A percentile compares a stretch with the other conserved stretches of the same genome.
phyloP scores from a whole-genome alignment of 2,797 vertebrate species.

The Phrynocephalus vlangalii region DNA sequence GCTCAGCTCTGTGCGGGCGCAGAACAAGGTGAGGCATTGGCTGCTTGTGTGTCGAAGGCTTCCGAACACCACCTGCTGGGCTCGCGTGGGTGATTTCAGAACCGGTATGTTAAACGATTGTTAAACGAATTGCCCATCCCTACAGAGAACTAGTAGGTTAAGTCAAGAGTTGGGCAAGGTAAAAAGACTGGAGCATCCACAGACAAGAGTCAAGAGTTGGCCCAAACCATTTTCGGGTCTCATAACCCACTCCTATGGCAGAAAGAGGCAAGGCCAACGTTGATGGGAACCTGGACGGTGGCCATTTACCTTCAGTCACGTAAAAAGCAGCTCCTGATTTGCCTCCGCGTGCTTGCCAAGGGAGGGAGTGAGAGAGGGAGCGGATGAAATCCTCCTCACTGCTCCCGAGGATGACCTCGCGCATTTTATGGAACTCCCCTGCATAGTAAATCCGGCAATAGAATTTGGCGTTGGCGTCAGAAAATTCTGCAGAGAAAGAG shows the following conservation, averaged over 20 bases:
- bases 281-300: not conserved
- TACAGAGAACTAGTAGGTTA: not conserved
- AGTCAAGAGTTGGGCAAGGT: too few species aligned
- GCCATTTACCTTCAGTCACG: conserved; percentile 89
- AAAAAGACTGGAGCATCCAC: too few species aligned
- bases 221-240: not conserved
- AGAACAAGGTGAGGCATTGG: too few species aligned
- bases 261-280: not conserved
- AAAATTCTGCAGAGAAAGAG: conserved; percentile 86
- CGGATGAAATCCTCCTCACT: conserved; percentile 94
- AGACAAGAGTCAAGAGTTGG: too few species aligned
- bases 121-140: too few species aligned
- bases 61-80: too few species aligned
- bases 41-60: too few species aligned
- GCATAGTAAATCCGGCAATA: conserved; percentile 98
- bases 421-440: conserved; percentile 96
- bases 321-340: conserved; percentile 98
- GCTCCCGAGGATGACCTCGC: conserved; percentile 94
- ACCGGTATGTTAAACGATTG: too few species aligned
- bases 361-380: conserved; percentile 94
- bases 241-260: not conserved
- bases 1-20: too few species aligned
- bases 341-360: conserved; percentile 97
- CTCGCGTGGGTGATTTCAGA: too few species aligned
- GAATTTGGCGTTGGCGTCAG: conserved; percentile 95